Evolutionary conservation across 2,113 vertebrate genomes (phyloP), one percentile per base, ranked within the genome.

Genomic region (Anseranas semipalmata): DNA sequence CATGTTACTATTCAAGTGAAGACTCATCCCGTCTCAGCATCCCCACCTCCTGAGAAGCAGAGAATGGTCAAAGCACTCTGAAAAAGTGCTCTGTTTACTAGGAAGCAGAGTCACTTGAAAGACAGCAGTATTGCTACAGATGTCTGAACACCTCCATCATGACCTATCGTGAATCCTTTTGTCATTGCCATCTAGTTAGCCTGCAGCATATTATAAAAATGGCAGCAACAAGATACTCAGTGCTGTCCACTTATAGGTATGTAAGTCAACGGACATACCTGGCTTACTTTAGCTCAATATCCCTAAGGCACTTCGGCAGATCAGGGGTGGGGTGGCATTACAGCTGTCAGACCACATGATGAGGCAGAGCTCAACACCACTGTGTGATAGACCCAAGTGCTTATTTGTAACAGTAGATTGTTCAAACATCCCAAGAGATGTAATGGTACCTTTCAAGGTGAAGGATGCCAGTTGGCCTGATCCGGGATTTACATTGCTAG

Each of bases 321-420:
- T 4, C 53, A 45, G 45, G 25, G 45, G 24, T 60, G 59, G 59
- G 59, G 24, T 37, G 59, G 22, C 43, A 37, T 46, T 80, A 66
- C 17, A 67, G 28, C 37, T 93, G 50, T 65, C 87, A 97, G 87
- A 91, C 77, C 43, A 84, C 73, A 84, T 74, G 52, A 81, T 55
- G 30, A 95, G 80, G 33, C 15, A 91, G 53, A 93, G 45, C 33
- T 88, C 48, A 39, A 91, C 63, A 87, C 13, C 71, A 68, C 24
- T 24, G 53, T 66, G 19, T 91, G 50, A 89, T 78, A 92, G 53
- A 90, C 43, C 56, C 39, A 87, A 77, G 19, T 45, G 74, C 48
- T 90, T 87, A 46, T 58, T 76, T 91, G 21, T 70, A 87, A 3
- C 4, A 63, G 14, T 46, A 73, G 56, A 41, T 73, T 46, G 45